These are phyloP conservation scores for Pangasius macronema DNA, from an alignment of 2,797 vertebrate genomes.

Conservation along the genomic window DNA sequence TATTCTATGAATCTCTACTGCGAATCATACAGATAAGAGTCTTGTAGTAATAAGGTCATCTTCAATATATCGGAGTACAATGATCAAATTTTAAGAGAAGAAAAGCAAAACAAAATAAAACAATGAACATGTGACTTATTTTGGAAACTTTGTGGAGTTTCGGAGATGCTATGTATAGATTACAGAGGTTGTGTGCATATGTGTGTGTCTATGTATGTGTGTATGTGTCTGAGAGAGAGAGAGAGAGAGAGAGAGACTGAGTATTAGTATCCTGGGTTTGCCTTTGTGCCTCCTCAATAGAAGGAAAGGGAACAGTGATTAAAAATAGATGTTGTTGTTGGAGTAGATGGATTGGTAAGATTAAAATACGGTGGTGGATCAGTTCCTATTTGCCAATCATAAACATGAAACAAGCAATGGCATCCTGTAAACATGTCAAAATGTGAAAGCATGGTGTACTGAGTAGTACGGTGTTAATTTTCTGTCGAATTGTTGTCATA, in stretches of 20 bases:
- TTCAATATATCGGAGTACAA: background rate
- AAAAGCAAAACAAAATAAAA: background rate
- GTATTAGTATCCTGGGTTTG: slow-evolving; percentile 40
- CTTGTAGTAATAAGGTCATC: background rate
- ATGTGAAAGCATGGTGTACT: background rate
- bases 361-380: slow-evolving; percentile 17
- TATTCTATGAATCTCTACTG: background rate
- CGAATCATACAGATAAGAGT: background rate
- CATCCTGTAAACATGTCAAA: background rate
- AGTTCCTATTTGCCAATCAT: background rate
- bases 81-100: background rate
- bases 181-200: slow-evolving; percentile 6
- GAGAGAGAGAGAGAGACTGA: background rate
- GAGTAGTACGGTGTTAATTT: no score
- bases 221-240: background rate
- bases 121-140: slow-evolving; percentile 4
- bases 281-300: slow-evolving; percentile 36
- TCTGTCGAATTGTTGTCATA: no score
- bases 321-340: slow-evolving; percentile 48
- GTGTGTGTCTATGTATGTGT: background rate
- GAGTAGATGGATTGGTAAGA: slow-evolving; percentile 22
- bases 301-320: slow-evolving; percentile 37
- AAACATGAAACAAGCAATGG: background rate
- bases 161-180: slow-evolving; percentile 38
- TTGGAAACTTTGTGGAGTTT: slow-evolving; percentile 27